Conservation (phyloP, 1,140 invertebrate species). For the Mylabris phalerata region DNA sequence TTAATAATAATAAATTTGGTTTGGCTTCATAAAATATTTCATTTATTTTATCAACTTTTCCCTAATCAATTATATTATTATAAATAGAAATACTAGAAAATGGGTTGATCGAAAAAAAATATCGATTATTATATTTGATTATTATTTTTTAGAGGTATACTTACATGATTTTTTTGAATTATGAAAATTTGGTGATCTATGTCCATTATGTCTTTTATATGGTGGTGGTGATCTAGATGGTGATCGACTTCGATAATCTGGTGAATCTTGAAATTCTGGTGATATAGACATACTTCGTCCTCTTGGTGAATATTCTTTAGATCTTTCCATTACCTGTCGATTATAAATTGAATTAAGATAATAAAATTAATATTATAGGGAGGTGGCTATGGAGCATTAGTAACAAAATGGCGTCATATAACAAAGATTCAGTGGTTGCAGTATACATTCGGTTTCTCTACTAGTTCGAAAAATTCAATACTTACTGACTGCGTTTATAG, state of each 20-base stretch:
- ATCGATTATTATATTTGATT: not conserved
- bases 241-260: slow-evolving; percentile 30
- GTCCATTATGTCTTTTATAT: slow-evolving; percentile 35
- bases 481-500: no score
- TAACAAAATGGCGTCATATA: no score
- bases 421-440: no score
- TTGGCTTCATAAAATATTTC: not conserved
- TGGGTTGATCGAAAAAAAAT: no score
- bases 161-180: slow-evolving; percentile 30
- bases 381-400: no score
- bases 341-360: no score
- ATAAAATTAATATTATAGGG: no score
- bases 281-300: slow-evolving; percentile 35
- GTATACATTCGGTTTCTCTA: no score
- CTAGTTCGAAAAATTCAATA: no score
- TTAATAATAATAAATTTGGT: not conserved
- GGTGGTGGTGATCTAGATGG: slow-evolving; percentile 33
- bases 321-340: no score
- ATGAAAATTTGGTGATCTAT: slow-evolving; percentile 27
- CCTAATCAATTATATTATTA: no score
- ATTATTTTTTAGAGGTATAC: slow-evolving; percentile 4
- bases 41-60: not conserved
- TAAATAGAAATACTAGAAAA: no score
- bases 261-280: slow-evolving; percentile 28
- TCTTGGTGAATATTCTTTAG: slow-evolving; percentile 22